These are phyloP conservation scores for Varecia variegata DNA, from an alignment of 2,797 vertebrate genomes.

Conservation along the genomic window DNA sequence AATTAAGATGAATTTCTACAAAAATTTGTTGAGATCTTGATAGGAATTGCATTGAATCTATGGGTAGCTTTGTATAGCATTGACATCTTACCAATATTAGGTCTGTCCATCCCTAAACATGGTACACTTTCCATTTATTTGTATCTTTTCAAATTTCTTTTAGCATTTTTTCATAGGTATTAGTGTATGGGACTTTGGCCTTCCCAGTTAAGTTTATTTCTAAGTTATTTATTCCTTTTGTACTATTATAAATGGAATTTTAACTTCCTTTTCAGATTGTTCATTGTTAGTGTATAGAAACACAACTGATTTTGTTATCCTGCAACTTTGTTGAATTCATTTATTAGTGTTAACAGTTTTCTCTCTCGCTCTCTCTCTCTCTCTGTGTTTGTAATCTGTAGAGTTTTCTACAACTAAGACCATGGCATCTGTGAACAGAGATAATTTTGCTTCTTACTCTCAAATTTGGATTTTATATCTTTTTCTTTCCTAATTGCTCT, in stretches of 20 bases:
- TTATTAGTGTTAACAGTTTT: not conserved
- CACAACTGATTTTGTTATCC: not conserved
- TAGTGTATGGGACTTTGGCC: not conserved
- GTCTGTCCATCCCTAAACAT: not conserved
- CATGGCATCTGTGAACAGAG: not conserved
- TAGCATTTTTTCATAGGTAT: not conserved
- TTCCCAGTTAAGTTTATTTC: not conserved
- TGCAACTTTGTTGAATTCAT: too few relatives aligned
- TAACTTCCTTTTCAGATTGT: too few relatives aligned
- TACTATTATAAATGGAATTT: too few relatives aligned
- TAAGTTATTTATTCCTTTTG: too few relatives aligned
- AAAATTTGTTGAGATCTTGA: not conserved
- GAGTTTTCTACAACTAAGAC: not conserved
- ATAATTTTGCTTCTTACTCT: not conserved
- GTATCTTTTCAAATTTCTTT: not conserved
- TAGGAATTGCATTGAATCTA: not conserved
- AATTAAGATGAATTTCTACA: too few relatives aligned
- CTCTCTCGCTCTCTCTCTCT: too few relatives aligned
- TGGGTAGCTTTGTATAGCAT: not conserved
- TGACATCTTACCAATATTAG: too few relatives aligned
- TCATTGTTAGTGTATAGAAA: not conserved
- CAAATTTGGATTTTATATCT: not conserved
- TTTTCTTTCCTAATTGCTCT: not conserved
- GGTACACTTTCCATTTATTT: not conserved
- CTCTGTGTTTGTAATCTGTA: not conserved